A percentile compares a stretch with the other conserved stretches of the same genome.
phyloP scores from a whole-genome alignment of 92 coral and sea anemone species.

The Palythoa grandis region DNA sequence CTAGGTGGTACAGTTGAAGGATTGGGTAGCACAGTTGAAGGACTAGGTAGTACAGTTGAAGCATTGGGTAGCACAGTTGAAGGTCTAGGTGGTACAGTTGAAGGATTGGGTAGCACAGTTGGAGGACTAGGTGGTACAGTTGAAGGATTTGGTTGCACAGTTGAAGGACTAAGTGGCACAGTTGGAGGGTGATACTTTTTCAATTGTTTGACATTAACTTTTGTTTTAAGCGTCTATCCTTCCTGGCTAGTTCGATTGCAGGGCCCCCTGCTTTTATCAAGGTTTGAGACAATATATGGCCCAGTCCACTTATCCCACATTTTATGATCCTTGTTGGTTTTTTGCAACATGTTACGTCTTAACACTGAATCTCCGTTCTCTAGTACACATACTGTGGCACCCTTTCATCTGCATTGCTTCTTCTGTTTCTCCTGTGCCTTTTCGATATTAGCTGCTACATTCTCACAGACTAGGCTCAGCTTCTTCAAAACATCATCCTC shows the following conservation, averaged over 20 bases:
- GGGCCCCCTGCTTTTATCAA: constrained; percentile 29
- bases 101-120: too few relatives aligned
- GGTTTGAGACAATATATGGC: constrained; percentile 29
- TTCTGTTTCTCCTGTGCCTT: constrained; percentile 39
- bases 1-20: too few relatives aligned
- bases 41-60: too few relatives aligned
- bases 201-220: constrained; percentile 31
- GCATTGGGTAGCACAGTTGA: too few relatives aligned
- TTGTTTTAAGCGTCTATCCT: constrained; percentile 21
- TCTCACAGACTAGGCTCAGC: neutral
- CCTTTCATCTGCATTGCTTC: neutral
- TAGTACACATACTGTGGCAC: neutral
- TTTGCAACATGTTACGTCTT: constrained; percentile 44
- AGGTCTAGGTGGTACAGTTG: too few relatives aligned
- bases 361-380: constrained; percentile 22
- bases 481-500: neutral
- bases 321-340: constrained; percentile 39
- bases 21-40: too few relatives aligned
- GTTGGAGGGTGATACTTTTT: constrained; percentile 18
- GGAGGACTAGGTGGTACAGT: too few relatives aligned
- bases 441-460: constrained; percentile 35
- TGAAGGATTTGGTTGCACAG: too few relatives aligned
- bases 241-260: constrained; percentile 30
- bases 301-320: constrained; percentile 49
- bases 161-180: constrained; percentile 29